phyloP scores from a whole-genome alignment of 2,797 vertebrate genomes.

The Acipenser oxyrinchus region DNA sequence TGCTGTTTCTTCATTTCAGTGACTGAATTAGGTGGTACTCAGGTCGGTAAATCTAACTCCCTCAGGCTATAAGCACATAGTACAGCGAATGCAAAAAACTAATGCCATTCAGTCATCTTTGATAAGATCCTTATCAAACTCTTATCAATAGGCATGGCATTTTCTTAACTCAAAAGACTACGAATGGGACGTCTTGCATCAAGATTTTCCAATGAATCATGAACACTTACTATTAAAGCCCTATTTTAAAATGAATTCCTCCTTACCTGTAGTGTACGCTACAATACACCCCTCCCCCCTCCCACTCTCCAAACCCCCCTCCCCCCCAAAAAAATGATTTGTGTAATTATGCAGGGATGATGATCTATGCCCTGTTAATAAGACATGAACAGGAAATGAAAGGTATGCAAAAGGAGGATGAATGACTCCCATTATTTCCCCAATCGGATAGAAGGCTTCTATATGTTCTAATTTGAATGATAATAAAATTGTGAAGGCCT shows the following conservation, averaged over 20 bases:
- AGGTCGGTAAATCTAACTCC: too few species aligned
- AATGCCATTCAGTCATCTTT: too few species aligned
- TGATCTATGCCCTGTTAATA: constrained; percentile 73
- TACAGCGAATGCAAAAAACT: too few species aligned
- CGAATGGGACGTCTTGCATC: too few species aligned
- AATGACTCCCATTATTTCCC: constrained; percentile 75
- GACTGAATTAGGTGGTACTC: too few species aligned
- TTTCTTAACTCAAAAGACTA: too few species aligned
- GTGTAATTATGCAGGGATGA: constrained; percentile 72
- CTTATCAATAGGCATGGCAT: too few species aligned
- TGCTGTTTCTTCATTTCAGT: too few species aligned
- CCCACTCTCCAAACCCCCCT: constrained; percentile 27
- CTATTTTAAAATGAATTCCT: constrained; percentile 24
- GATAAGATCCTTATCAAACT: too few species aligned
- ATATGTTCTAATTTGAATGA: constrained; percentile 83
- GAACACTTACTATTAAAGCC: constrained; percentile 2
- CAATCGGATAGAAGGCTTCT: constrained; percentile 71
- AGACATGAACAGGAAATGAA: constrained; percentile 77
- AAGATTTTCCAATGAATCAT: too few species aligned
- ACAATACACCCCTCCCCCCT: constrained; percentile 26
- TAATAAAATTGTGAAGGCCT: constrained; percentile 70
- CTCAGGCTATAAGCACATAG: too few species aligned
- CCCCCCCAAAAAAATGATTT: constrained; percentile 50
- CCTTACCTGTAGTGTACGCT: constrained; percentile 8
- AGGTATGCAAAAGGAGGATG: constrained; percentile 71